Base-by-base conservation (phyloP, 2,113 vertebrate genomes). In the Salvator merianae region DNA sequence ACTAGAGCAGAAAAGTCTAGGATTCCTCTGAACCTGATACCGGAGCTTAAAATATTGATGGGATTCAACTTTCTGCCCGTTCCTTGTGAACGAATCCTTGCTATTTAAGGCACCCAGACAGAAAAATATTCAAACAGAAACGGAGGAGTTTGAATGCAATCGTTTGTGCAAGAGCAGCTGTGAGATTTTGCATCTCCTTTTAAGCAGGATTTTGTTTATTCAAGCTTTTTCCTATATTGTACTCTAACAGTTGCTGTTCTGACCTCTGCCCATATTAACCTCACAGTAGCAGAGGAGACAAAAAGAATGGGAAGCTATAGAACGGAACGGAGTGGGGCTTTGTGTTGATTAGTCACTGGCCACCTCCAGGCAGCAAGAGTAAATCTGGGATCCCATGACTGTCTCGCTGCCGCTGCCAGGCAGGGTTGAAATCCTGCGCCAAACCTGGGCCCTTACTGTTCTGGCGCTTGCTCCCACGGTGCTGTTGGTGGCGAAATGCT, bases 11-110 rank as follows among this genome's bases (percentile, higher is more conserved):
- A 88, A 69, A 88, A 91, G 77, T 90, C 87, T 69, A 89, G 90
- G 88, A 87, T 91, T 90, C 85, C 84, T 91, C 93, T 91, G 91
- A 85, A 91, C 92, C 89, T 86, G 92, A 91, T 92, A 92, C 90
- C 84, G 70, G 89, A 90, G 88, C 89, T 81, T 94, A 88, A 95
- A 94, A 94, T 93, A 94, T 93, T 94, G 93, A 92, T 94, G 89
- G 91, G 90, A 87, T 74, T 86, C 77, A 87, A 85, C 89, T 87
- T 88, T 77, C 74, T 86, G 89, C 90, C 86, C 82, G 83, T 87
- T 92, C 82, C 87, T 92, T 88, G 85, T 89, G 87, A 93, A 92
- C 88, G 88, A 85, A 92, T 88, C 88, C 84, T n/a, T 79, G 82
- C 83, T 91, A 69, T 89, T 93, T 91, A 89, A 91, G 88, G 87